Conservation (phyloP, 2,113 vertebrate genomes). For the Halichoerus grypus region DNA sequence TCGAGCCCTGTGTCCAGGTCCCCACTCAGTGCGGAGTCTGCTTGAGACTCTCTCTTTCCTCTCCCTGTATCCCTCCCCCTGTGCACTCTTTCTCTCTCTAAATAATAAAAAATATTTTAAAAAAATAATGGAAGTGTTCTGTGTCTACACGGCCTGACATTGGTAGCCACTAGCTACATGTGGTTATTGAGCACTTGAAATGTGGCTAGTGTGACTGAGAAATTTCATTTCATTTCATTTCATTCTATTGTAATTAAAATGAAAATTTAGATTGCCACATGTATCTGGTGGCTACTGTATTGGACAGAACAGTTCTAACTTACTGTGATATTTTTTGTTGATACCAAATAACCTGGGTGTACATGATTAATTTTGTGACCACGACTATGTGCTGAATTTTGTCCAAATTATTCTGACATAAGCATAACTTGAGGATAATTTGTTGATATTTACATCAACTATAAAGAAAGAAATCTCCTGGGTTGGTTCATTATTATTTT, state of each 20-base stretch:
- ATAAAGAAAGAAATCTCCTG: neutral
- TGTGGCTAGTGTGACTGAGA: neutral
- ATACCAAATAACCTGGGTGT: neutral
- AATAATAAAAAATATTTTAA: neutral
- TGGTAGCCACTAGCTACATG: neutral
- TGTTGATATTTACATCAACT: neutral
- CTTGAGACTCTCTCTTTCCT: neutral
- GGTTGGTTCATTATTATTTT: neutral
- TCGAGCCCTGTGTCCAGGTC: neutral
- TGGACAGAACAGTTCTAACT: neutral
- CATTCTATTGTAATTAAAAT: neutral
- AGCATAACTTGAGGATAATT: neutral
- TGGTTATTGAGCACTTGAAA: neutral
- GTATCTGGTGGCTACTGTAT: neutral
- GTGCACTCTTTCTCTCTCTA: neutral
- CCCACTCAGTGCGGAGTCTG: neutral
- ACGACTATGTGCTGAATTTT: neutral
- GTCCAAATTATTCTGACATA: neutral
- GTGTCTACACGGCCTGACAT: fast-evolving
- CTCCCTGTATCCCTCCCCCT: neutral
- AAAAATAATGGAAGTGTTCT: neutral
- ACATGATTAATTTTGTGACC: neutral
- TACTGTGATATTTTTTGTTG: neutral
- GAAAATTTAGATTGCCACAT: neutral
- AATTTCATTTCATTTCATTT: neutral